A percentile compares a stretch with the other conserved stretches of the same genome.
These are phyloP conservation scores for Amphiprion percula DNA, from an alignment of 2,113 vertebrate genomes.

Conservation along the genomic window DNA sequence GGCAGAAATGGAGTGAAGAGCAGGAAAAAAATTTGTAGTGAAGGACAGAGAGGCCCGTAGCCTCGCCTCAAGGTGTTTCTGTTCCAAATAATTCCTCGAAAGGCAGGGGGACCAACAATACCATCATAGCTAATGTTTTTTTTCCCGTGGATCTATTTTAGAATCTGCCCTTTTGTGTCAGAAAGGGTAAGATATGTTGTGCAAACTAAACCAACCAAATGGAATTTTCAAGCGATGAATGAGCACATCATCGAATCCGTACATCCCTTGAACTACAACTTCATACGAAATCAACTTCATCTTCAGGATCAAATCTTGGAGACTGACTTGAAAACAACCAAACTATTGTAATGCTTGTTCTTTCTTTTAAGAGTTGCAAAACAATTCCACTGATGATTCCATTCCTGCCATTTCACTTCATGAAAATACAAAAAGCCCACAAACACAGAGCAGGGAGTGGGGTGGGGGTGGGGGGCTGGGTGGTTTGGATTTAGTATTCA, in stretches of 20 bases:
- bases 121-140: constrained; percentile 45
- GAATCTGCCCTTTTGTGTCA: constrained; percentile 53
- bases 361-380: constrained; percentile 35
- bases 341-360: constrained; percentile 19
- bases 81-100: constrained; percentile 64
- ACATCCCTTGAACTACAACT: constrained; percentile 3
- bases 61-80: constrained; percentile 68
- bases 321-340: constrained; percentile 45
- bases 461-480: constrained; percentile 64
- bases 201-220: constrained; percentile 55
- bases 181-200: constrained; percentile 51
- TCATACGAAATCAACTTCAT: constrained; percentile 40
- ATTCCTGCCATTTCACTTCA: constrained; percentile 61
- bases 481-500: constrained; percentile 88
- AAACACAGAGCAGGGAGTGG: constrained; percentile 44
- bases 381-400: constrained; percentile 50
- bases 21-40: constrained; percentile 26
- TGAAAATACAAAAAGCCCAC: constrained; percentile 60
- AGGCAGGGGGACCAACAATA: constrained; percentile 36
- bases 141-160: constrained; percentile 54
- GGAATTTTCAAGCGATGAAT: constrained; percentile 55
- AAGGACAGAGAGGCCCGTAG: constrained; percentile 29
- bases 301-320: constrained; percentile 18
- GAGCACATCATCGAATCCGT: constrained; percentile 55
- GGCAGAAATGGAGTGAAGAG: constrained; percentile 19